Evolutionary conservation across 2,113 vertebrate genomes (phyloP).

Genomic region (Promerops cafer): DNA sequence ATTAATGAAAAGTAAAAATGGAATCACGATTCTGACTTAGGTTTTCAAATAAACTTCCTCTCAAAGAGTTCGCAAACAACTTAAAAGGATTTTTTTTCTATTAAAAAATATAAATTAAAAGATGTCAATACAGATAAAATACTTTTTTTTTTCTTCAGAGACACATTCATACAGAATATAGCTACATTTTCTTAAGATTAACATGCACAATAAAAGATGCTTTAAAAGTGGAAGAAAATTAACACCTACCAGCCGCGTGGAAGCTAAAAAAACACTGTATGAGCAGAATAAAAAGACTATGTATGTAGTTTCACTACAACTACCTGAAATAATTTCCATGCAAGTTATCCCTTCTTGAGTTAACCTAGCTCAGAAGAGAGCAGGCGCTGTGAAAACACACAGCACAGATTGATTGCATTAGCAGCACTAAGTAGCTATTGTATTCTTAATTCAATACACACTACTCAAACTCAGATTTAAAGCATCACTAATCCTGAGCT

Average conservation of each 20-base stretch:
- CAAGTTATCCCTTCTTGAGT: not conserved
- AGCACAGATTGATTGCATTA: not conserved
- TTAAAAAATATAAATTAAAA: not conserved
- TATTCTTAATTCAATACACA: not conserved
- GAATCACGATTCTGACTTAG: not conserved
- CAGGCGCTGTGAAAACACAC: not conserved
- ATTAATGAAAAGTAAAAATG: not conserved
- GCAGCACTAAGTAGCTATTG: not conserved
- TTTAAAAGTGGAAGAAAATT: not conserved
- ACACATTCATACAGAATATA: not conserved
- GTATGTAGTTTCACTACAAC: not conserved
- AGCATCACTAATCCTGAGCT: not conserved
- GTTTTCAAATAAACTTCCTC: not conserved
- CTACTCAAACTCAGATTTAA: not conserved
- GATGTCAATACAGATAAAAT: not conserved
- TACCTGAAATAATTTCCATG: not conserved
- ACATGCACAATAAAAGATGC: not conserved
- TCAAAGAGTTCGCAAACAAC: not conserved
- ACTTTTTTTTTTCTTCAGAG: not conserved
- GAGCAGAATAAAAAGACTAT: not conserved
- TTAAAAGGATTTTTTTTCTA: not conserved
- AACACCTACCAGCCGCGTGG: not conserved
- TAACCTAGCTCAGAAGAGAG: not conserved
- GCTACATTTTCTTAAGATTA: not conserved
- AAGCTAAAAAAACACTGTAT: not conserved